Percentiles rank a stretch among this genome's conserved stretches.
Conservation (phyloP, 2,888 invertebrate species). For the Luffia ferchaultella region DNA sequence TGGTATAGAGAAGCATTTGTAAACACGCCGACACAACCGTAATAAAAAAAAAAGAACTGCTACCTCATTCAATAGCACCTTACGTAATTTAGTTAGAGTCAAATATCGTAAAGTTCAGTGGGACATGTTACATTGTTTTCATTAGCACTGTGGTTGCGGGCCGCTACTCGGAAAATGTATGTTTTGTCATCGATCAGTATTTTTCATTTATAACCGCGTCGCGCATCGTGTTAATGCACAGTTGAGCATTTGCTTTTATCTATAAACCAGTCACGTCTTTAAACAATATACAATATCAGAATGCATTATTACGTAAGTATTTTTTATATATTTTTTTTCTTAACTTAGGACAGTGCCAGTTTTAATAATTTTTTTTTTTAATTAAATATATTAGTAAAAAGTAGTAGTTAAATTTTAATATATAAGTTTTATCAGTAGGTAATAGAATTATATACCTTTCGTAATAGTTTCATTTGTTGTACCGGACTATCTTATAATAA, state of each 20-base stretch:
- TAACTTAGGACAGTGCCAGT: background rate
- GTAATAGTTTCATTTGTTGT: too few relatives aligned
- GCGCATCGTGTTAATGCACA: conserved; percentile 23
- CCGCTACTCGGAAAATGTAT: conserved; percentile 17
- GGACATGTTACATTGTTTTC: conserved; percentile 28
- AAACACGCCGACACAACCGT: too few relatives aligned
- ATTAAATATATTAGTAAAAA: too few relatives aligned
- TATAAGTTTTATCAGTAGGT: too few relatives aligned
- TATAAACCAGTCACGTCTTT: conserved; percentile 21
- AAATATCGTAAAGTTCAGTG: conserved; percentile 20
- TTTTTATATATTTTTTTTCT: background rate
- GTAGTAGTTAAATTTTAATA: too few relatives aligned
- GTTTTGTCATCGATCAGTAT: conserved; percentile 41
- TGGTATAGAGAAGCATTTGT: too few relatives aligned
- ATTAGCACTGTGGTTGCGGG: conserved; percentile 47
- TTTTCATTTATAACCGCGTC: conserved; percentile 34
- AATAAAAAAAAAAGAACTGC: too few relatives aligned
- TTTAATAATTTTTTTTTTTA: too few relatives aligned
- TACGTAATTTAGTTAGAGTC: background rate
- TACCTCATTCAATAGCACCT: background rate
- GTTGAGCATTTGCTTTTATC: conserved; percentile 25
- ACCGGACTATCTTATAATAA: too few relatives aligned
- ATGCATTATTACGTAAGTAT: conserved; percentile 46
- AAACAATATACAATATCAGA: conserved; percentile 21
- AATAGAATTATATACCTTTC: too few relatives aligned